A percentile compares a stretch with the other conserved stretches of the same genome.
These are phyloP conservation scores for Pangasius djambal DNA, from an alignment of 2,797 vertebrate genomes.

Conservation along the genomic window DNA sequence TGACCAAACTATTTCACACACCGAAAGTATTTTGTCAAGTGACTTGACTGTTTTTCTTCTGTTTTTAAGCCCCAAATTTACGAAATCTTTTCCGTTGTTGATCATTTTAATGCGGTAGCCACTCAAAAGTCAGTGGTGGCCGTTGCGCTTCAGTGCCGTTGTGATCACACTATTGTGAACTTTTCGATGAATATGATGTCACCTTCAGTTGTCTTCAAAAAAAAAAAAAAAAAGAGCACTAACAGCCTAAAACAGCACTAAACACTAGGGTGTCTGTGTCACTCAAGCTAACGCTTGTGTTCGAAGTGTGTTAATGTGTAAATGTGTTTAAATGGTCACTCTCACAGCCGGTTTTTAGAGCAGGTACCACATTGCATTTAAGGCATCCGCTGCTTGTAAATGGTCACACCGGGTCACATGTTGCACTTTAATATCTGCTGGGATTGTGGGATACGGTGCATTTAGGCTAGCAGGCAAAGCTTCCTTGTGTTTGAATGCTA, in stretches of 20 bases:
- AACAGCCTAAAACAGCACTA: too few species aligned
- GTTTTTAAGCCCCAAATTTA: not conserved
- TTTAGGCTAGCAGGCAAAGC: conserved; percentile 18
- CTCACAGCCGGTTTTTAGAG: not conserved
- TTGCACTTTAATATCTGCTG: conserved; percentile 73
- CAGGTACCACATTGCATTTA: not conserved
- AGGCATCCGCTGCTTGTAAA: conserved; percentile 31
- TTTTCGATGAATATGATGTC: not conserved
- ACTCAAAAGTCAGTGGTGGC: not conserved
- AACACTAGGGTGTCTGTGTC: too few species aligned
- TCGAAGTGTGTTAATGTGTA: not conserved
- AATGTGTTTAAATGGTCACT: not conserved
- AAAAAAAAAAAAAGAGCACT: not conserved
- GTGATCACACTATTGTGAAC: not conserved
- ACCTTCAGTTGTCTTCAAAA: not conserved
- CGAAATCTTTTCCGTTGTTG: not conserved
- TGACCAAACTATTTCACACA: not conserved
- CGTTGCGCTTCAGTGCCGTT: not conserved
- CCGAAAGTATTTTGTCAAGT: not conserved
- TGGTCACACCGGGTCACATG: conserved; percentile 46
- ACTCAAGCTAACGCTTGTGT: not conserved
- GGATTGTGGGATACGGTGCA: conserved; percentile 28
- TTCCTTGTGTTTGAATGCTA: conserved; percentile 30
- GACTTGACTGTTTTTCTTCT: not conserved
- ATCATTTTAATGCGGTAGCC: not conserved